These are phyloP conservation scores for Gallinago solitaria DNA, from an alignment of 2,797 vertebrate species.

Conservation along the genomic window DNA sequence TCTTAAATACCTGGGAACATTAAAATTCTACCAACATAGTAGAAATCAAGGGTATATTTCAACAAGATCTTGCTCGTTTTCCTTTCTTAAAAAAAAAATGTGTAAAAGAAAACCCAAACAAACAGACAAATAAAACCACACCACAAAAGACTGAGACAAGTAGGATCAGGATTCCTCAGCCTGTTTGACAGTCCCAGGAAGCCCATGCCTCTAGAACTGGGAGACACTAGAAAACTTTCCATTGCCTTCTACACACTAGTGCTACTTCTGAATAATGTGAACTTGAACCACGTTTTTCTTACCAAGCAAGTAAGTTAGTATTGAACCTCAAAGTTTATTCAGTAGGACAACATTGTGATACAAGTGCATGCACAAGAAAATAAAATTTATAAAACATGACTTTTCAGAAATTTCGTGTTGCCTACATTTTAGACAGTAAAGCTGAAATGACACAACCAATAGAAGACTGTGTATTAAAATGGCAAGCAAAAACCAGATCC, in stretches of 20 bases:
- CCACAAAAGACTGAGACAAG: background rate
- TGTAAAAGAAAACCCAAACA: background rate
- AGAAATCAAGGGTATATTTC: background rate
- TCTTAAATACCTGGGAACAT: background rate
- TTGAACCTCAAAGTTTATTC: background rate
- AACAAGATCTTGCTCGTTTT: background rate
- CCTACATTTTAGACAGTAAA: background rate
- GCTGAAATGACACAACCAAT: background rate
- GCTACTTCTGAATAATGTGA: conserved; percentile 19
- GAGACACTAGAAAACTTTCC: background rate
- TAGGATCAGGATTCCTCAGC: conserved; percentile 5
- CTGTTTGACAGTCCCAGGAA: background rate
- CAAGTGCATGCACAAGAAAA: background rate
- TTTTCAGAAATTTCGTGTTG: background rate
- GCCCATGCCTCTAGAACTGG: background rate
- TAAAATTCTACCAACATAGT: background rate
- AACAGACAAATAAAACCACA: background rate
- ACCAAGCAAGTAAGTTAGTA: background rate
- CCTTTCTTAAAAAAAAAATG: background rate
- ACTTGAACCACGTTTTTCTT: conserved; percentile 39
- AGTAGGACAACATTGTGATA: background rate
- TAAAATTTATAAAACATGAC: background rate
- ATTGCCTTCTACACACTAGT: background rate
- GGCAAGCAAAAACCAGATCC: background rate
- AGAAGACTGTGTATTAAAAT: background rate